Evolutionary conservation across 1,140 invertebrate genomes (phyloP), one percentile per base, ranked within the genome.

Genomic region (Aphaenogaster rudis): DNA sequence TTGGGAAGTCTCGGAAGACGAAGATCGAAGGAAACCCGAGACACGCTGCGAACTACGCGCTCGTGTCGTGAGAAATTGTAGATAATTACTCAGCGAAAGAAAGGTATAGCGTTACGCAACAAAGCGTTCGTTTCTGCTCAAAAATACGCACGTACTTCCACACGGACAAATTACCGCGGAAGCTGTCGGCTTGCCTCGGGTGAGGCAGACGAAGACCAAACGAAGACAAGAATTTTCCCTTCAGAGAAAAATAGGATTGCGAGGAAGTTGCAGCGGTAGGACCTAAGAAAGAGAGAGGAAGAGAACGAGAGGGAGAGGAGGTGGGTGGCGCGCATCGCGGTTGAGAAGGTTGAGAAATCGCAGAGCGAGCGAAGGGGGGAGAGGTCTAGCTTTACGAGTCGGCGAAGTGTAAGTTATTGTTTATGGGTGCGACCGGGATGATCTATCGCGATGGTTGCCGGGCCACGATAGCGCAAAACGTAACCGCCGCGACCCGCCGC

Each of bases 391-490:
- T 90, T 88, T 74, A 80, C 84, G 89, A 81, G 85, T 90, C 86
- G 80, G 92, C 86, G 90, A 92, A 93, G 92, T 92, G 91, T 92
- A 91, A 93, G 91, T 94, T 94, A 94, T 94, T 93, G 92, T 94
- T 94, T 93, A 93, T 94, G 91, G 87, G 90, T 88, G 79, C 87
- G 76, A 69, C 81, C 78, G 86, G 87, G 90, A 94, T 94, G 93
- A 94, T 94, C 89, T 93, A 94, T 93, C 90, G 93, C 86, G 90
- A 88, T 89, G 90, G 88, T 91, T 93, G 92, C 88, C 85, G 86
- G 74, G 89, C 76, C 89, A 92, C 92, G 93, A 94, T 94, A 94
- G 92, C 85, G 91, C 90, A 89, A 93, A 93, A 91, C 90, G 76
- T 87, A 88, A 69, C 82, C 90, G 84, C 74, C 78, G 79, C 64